These are phyloP conservation scores for Bombus soroeensis DNA, from an alignment of 1,140 invertebrate genomes.

Conservation along the genomic window DNA sequence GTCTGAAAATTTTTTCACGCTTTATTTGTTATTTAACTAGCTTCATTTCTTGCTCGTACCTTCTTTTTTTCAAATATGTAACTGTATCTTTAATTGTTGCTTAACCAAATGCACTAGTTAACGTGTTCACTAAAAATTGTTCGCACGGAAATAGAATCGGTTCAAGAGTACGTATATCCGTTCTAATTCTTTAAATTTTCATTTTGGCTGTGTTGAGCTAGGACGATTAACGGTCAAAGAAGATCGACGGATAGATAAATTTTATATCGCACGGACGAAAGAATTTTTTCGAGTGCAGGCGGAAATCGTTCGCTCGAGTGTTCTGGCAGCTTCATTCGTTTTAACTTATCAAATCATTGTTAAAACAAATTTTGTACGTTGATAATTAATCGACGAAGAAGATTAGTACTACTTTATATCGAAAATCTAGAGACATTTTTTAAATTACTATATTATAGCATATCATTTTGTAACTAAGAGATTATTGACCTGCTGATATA, in stretches of 20 bases:
- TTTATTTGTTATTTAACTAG: neutral
- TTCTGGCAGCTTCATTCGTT: neutral
- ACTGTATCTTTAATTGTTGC: neutral
- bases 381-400: neutral
- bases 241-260: neutral
- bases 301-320: neutral
- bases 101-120: slow-evolving; percentile 24
- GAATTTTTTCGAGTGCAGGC: neutral
- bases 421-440: neutral
- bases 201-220: slow-evolving; percentile 31
- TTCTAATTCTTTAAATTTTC: neutral
- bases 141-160: neutral
- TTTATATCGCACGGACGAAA: neutral
- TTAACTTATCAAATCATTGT: neutral
- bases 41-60: neutral
- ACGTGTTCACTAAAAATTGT: neutral
- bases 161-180: neutral
- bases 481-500: no score
- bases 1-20: neutral
- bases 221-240: neutral
- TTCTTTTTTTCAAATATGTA: neutral
- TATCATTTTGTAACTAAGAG: neutral
- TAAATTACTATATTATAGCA: neutral
- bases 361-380: neutral
- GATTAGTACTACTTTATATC: neutral